Evolutionary conservation across 2,888 invertebrate genomes (phyloP), one percentile per base, ranked within the genome.

Genomic region (Apotomis turbidana): DNA sequence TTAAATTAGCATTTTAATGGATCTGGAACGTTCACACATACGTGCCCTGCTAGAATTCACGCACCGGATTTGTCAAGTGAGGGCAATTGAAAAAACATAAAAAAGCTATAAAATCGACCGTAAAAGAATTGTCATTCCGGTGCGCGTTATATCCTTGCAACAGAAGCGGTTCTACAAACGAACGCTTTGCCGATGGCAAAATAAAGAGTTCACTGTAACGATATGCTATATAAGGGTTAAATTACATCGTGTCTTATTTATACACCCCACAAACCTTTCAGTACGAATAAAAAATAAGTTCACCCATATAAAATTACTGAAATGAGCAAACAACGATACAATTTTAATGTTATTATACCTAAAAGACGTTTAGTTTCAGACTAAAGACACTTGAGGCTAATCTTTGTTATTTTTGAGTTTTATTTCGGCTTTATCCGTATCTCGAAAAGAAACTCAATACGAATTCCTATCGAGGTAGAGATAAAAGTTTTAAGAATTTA

Each of bases 401-500:
- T 59, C 68, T 59, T 63, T 59, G 68, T 63, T 68, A 68, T 72
- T 68, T 72, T 59, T 52, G 62, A 58, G 69, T 76, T 76, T 76
- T 73, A 74, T 74, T 78, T 75, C 76, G 74, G 76, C 74, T 75
- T 76, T 75, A 74, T 76, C 74, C 78, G 79, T 83, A 81, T 78
- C 68, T 68, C 36, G 72, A 44, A 63, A 72, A 72, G 62, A 72
- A 72, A 72, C 63, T 63, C 58, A 68, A 68, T 58, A 68, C 77
- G 78, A 78, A 84, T 85, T 84, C 84, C 82, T 89, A 87, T 86
- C 87, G 83, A 84, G 84, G 86, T 83, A 84, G 85, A 87, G 86
- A 89, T 87, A 87, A 88, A 91, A 91, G 85, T 90, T 90, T 89
- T 83, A 85, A 87, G 86, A 89, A 85, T 91, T 90, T 89, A 87